These are phyloP conservation scores for Drosophila lacicola DNA, from an alignment of 2,888 invertebrate species.

Conservation along the genomic window DNA sequence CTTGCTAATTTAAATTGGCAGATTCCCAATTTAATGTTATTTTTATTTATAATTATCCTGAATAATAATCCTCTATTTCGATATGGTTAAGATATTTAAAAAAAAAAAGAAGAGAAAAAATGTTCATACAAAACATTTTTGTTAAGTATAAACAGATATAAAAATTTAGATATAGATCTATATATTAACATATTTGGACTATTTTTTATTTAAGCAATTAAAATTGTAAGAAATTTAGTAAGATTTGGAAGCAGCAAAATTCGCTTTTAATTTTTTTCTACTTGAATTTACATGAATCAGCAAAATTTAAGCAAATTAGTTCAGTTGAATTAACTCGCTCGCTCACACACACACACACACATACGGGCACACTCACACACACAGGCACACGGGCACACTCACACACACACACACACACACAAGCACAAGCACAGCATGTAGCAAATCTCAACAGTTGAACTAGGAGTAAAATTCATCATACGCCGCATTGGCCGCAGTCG, in stretches of 20 bases:
- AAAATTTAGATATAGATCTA: too few species aligned
- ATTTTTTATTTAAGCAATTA: too few species aligned
- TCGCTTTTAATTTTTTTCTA: background rate
- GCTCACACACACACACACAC: constrained; percentile 1
- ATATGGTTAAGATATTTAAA: too few species aligned
- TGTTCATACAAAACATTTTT: too few species aligned
- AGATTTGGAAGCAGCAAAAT: background rate
- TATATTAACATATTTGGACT: too few species aligned
- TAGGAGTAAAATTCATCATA: constrained; percentile 67
- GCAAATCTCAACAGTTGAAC: constrained; percentile 41
- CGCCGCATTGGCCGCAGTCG: constrained; percentile 72
- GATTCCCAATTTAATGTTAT: too few species aligned
- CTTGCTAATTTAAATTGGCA: too few species aligned
- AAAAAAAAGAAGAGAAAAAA: too few species aligned
- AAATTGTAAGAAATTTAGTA: background rate
- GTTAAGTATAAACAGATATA: too few species aligned
- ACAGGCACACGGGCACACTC: background rate
- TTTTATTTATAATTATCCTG: too few species aligned
- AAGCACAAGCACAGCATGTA: constrained; percentile 13
- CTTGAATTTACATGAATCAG: background rate
- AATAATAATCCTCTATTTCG: too few species aligned
- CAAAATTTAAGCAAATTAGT: constrained; percentile 10
- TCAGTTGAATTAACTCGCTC: constrained; percentile 29
- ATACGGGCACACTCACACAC: background rate
- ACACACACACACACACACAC: background rate